Base-by-base conservation (phyloP, 2,113 vertebrate genomes). In the Sapayoa aenigma region DNA sequence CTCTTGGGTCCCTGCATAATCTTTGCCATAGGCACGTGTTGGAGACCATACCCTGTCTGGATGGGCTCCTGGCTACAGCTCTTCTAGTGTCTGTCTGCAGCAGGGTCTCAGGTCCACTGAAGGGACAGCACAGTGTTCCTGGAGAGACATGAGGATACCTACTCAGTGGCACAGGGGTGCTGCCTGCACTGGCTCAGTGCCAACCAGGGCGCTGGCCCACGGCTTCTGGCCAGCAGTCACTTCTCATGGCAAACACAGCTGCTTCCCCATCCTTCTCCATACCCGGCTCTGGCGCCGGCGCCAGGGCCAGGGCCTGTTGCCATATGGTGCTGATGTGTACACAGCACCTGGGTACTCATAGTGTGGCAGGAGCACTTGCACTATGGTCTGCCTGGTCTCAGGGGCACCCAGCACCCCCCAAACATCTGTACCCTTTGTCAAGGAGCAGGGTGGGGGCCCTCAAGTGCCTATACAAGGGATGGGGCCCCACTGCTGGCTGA, bases 161-260 rank as follows among this genome's bases (percentile, higher is more conserved):
- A 15, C 0, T 5, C 8, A 3, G 30, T 85, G 53, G 52, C 58
- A 41, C 37, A 16, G n/a, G 23, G 9, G 10, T 52, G 50, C 81
- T 94, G 81, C 8, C 33, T 72, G 47, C 0, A 0, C 47, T 39
- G 66, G 27, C 71, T 88, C 0, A 0, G 63, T 18, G 4, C 42
- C 20, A 0, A 28, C 33, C 4, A 1, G 78, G 76, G 50, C 3
- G 12, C 76, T 89, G 92, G 72, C 50, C 66, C 3, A 0, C 0
- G 0, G 33, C 60, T 90, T 19, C 39, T 12, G 5, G 35, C 39
- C 6, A 3, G 42, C 68, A 84, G 60, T 81, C 7, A 0, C 19
- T 11, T 46, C 73, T 92, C 76, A 14, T 2, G 8, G 76, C 79
- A 97, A 96, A 93, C 86, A 95, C 85, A 93, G 83, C 93, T 94